Evolutionary conservation across 2,797 vertebrate species (phyloP), one percentile per base, ranked within the genome.

Genomic region (Ambastaia sidthimunki): DNA sequence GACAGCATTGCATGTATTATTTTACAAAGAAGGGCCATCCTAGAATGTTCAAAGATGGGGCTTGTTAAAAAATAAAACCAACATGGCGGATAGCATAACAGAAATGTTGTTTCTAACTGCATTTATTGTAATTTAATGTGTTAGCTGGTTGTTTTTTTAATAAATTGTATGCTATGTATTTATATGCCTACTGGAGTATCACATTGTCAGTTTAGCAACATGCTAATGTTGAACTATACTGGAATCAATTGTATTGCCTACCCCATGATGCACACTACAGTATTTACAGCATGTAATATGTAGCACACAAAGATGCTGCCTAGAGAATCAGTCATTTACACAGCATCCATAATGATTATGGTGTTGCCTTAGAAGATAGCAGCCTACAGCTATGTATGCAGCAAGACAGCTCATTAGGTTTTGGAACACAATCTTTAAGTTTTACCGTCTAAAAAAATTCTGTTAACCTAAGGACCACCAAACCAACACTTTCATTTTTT

Each of bases 401-500:
- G 57, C 57, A 55, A 55, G n/a, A 4, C 50, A n/a, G 3, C 50
- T 25, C 21, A 25, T 59, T 59, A 3, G 21, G 23, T 59, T 59
- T 59, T 23, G 12, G 12, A 21, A 21, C 11, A 15, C 57, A 59
- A 25, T 11, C 21, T 57, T 60, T 60, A 28, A 12, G 13, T 62
- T 31, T 62, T 25, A 62, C 59, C 15, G 25, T 59, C 57, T 59
- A 13, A 25, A 62, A 60, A 62, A 62, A 62, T 16, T 28, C 25
- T 4, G 31, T 65, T 37, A 65, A 41, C 18, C 31, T 28, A 31
- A 16, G 15, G 59, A 41, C 11, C 19, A 55, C 2, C n/a, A 34
- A 59, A 52, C 31, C 28, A 57, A 25, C 11, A 74, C 3, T 65
- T 65, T 65, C 31, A 63, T 72, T 79, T 44, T 16, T 28, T 37